phyloP scores from a whole-genome alignment of 1,140 invertebrate species.

The Pantala flavescens region DNA sequence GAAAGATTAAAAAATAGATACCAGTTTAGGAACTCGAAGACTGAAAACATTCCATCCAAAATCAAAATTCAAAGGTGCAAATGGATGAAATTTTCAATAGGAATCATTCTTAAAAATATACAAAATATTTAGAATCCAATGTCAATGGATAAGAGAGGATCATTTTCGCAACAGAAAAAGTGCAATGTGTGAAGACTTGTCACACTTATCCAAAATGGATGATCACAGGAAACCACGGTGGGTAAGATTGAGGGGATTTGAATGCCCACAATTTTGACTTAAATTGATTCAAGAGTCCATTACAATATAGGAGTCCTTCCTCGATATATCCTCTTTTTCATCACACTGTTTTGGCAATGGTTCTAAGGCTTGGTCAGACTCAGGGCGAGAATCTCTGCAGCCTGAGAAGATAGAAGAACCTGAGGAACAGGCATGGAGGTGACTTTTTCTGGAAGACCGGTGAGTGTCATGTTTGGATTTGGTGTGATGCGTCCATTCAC shows the following conservation, averaged over 20 bases:
- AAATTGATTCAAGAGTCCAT: not conserved
- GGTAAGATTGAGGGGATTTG: not conserved
- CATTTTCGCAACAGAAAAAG: too few species aligned
- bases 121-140: too few species aligned
- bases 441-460: constrained; percentile 11
- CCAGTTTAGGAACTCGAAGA: too few species aligned
- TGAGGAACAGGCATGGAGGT: not conserved
- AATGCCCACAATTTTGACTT: not conserved
- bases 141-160: too few species aligned
- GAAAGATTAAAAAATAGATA: too few species aligned
- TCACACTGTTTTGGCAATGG: not conserved
- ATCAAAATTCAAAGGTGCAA: too few species aligned
- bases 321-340: not conserved
- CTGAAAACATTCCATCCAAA: too few species aligned
- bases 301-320: not conserved
- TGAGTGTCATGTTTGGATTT: constrained; percentile 21
- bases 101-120: too few species aligned
- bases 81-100: too few species aligned
- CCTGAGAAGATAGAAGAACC: not conserved
- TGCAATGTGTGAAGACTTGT: not conserved
- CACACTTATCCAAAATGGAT: not conserved
- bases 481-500: constrained; percentile 40
- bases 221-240: not conserved
- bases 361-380: constrained; percentile 34
- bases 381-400: constrained; percentile 32